A percentile compares a stretch with the other conserved stretches of the same genome.
Conservation (phyloP, 2,797 vertebrate genomes). For the Lerista edwardsae region DNA sequence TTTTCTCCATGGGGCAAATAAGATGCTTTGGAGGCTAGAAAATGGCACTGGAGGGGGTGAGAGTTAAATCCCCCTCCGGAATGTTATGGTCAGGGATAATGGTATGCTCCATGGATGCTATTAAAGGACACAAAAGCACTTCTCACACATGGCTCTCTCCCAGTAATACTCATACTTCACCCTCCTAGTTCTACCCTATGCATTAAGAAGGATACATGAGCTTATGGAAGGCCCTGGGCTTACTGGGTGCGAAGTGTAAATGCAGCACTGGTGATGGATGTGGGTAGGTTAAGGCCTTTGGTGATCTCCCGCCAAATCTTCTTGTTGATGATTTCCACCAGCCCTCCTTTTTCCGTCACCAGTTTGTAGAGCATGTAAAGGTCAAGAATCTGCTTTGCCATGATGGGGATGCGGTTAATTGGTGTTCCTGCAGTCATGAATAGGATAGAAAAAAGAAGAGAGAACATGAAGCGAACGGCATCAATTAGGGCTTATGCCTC, state of each 20-base stretch:
- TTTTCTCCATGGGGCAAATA: too few relatives aligned
- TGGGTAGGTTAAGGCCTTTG: slow-evolving; percentile 89
- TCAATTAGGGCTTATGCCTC: too few relatives aligned
- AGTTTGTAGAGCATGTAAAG: slow-evolving; percentile 90
- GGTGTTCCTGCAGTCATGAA: slow-evolving; percentile 80
- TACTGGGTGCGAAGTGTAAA: slow-evolving; percentile 90
- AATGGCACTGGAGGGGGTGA: too few relatives aligned
- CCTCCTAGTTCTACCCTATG: not conserved
- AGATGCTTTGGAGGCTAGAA: too few relatives aligned
- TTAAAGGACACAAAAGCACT: too few relatives aligned
- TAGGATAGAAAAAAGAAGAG: slow-evolving; percentile 4
- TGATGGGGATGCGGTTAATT: slow-evolving; percentile 89
- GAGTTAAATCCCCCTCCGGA: too few relatives aligned
- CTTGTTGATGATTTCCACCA: slow-evolving; percentile 90
- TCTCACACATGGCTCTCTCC: not conserved
- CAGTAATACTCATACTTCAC: not conserved
- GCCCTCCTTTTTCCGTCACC: slow-evolving; percentile 88
- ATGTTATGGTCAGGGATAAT: too few relatives aligned
- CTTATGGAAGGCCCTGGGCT: slow-evolving; percentile 51
- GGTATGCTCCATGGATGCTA: not conserved
- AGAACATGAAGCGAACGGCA: not conserved
- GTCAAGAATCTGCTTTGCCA: slow-evolving; percentile 90
- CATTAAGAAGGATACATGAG: not conserved
- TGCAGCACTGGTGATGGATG: slow-evolving; percentile 89
- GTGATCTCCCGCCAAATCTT: slow-evolving; percentile 92